Conservation (phyloP, 2,797 vertebrate genomes). For the Rallus crepitans region DNA sequence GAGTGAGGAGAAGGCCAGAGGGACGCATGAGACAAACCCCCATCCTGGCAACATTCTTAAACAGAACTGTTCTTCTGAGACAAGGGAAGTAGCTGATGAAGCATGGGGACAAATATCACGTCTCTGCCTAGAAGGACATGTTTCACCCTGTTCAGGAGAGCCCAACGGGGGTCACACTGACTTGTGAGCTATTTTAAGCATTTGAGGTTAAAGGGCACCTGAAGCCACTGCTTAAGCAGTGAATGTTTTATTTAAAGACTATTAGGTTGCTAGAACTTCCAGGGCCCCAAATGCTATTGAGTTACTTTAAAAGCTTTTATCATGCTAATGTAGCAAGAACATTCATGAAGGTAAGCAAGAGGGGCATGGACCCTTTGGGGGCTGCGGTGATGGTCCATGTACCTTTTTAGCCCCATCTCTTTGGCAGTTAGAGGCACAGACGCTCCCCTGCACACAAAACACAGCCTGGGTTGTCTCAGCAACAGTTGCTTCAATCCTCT, state of each 20-base stretch:
- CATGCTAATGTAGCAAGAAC: neutral
- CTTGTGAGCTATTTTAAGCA: neutral
- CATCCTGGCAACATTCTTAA: neutral
- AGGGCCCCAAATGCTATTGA: neutral
- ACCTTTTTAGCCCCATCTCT: fast-evolving
- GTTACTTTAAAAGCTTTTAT: neutral
- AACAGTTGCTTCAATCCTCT: neutral
- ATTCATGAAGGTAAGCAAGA: fast-evolving
- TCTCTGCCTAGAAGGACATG: neutral
- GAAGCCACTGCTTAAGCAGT: neutral
- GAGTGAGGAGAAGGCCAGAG: neutral
- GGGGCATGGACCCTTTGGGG: fast-evolving
- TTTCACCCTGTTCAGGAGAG: neutral
- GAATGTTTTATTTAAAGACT: constrained; percentile 15
- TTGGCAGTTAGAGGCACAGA: fast-evolving
- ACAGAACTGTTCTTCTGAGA: neutral
- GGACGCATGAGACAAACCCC: neutral
- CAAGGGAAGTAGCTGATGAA: neutral
- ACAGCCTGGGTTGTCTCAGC: constrained; percentile 8
- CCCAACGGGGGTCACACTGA: neutral
- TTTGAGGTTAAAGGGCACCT: neutral
- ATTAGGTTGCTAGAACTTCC: neutral
- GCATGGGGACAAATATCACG: neutral
- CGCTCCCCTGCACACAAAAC: neutral
- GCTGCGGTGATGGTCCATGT: fast-evolving